Evolutionary conservation across 2,888 invertebrate genomes (phyloP).

Genomic region (Oxystoma pomonae): DNA sequence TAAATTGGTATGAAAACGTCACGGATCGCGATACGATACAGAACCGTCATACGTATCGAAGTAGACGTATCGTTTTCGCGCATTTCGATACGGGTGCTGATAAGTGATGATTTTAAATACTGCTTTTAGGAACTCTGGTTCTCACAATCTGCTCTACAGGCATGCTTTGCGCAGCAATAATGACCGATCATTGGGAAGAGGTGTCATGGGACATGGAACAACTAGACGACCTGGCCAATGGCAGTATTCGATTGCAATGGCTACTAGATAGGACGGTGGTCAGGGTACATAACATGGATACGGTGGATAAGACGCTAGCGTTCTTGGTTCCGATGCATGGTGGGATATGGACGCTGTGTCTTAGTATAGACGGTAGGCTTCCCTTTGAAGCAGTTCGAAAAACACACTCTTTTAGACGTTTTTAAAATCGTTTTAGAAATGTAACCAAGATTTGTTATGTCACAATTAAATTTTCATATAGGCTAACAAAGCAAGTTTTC

Average conservation of each 20-base stretch:
- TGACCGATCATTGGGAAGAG: conserved; percentile 90
- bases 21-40: no score
- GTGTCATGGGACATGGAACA: conserved; percentile 71
- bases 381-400: no score
- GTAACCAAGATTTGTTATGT: no score
- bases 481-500: no score
- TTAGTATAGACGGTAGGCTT: conserved; percentile 76
- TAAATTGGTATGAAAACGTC: no score
- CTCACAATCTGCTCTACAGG: conserved; percentile 74
- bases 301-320: conserved; percentile 44
- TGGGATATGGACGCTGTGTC: conserved; percentile 88
- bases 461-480: no score
- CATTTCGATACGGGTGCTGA: no score
- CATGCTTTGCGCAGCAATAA: conserved; percentile 79
- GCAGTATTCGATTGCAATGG: conserved; percentile 61
- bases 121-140: conserved; percentile 50
- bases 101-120: no score
- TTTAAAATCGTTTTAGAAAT: no score
- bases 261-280: conserved; percentile 73
- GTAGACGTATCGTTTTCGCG: no score
- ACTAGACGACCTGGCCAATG: conserved; percentile 56
- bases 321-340: conserved; percentile 85
- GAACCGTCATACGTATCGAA: no score
- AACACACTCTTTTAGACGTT: no score
- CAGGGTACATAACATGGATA: conserved; percentile 49